Conservation (phyloP, 2,797 vertebrate genomes). For the Crotalus adamanteus region DNA sequence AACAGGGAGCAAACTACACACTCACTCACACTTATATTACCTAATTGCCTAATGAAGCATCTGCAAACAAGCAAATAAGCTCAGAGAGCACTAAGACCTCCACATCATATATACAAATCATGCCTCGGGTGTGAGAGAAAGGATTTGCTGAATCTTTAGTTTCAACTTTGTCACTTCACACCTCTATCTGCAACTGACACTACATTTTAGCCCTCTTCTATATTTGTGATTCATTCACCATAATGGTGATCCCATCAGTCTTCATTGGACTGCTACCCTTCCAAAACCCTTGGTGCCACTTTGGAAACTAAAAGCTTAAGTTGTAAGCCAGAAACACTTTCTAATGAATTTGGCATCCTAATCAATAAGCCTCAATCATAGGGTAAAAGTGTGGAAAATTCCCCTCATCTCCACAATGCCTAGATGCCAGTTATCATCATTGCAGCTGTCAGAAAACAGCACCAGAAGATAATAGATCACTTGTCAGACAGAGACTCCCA, state of each 20-base stretch:
- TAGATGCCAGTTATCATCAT: rapidly evolving
- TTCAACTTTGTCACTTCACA: not conserved
- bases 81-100: not conserved
- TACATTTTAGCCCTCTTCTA: not conserved
- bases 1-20: not conserved
- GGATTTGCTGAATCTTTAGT: not conserved
- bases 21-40: not conserved
- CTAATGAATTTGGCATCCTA: not conserved
- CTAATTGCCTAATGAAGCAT: not conserved
- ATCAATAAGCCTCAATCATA: rapidly evolving
- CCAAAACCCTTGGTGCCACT: not conserved
- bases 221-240: not conserved
- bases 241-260: not conserved
- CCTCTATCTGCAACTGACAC: not conserved
- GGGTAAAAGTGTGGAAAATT: rapidly evolving
- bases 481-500: rapidly evolving
- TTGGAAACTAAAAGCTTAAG: not conserved
- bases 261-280: not conserved
- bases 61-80: not conserved
- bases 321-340: not conserved
- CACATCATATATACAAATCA: not conserved
- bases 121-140: not conserved
- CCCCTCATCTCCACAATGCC: rapidly evolving
- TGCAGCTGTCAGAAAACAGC: not conserved
- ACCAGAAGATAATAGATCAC: rapidly evolving